Percentiles rank a stretch among this genome's conserved stretches.
phyloP scores from a whole-genome alignment of 2,113 vertebrate species.

The Austrofundulus limnaeus region DNA sequence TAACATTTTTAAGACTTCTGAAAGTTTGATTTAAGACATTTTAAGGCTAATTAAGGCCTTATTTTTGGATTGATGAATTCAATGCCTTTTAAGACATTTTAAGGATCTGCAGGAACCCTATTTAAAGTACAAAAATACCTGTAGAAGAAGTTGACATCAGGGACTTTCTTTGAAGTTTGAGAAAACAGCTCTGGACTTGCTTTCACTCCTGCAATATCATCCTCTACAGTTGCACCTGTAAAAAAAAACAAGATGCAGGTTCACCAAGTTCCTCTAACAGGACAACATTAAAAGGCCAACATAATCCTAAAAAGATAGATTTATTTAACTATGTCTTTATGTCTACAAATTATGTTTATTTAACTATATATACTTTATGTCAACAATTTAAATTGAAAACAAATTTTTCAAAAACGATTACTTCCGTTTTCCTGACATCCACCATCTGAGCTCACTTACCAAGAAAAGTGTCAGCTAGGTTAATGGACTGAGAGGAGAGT shows the following conservation, averaged over 20 bases:
- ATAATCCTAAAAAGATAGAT: no score
- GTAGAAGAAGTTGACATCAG: conserved; percentile 92
- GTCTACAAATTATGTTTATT: no score
- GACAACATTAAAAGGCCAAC: neutral
- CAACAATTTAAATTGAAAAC: neutral
- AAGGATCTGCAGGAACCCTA: no score
- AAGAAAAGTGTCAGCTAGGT: conserved; percentile 90
- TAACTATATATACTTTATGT: no score
- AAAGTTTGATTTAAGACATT: no score
- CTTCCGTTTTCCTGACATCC: neutral
- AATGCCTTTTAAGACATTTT: no score
- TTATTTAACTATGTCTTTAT: no score
- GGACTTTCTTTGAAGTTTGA: conserved; percentile 78
- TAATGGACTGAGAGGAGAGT: conserved; percentile 93
- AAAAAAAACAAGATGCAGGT: neutral
- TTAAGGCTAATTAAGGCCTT: no score
- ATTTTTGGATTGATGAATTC: no score
- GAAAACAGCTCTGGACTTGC: conserved; percentile 82
- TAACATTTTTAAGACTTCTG: no score
- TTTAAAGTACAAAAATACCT: conserved; percentile 76
- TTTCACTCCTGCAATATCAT: conserved; percentile 79
- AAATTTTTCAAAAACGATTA: neutral
- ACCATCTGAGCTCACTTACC: conserved; percentile 74
- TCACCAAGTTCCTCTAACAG: neutral
- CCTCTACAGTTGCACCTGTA: conserved; percentile 86